Base-by-base conservation (phyloP, 2,113 vertebrate species). In the Pithys albifrons region DNA sequence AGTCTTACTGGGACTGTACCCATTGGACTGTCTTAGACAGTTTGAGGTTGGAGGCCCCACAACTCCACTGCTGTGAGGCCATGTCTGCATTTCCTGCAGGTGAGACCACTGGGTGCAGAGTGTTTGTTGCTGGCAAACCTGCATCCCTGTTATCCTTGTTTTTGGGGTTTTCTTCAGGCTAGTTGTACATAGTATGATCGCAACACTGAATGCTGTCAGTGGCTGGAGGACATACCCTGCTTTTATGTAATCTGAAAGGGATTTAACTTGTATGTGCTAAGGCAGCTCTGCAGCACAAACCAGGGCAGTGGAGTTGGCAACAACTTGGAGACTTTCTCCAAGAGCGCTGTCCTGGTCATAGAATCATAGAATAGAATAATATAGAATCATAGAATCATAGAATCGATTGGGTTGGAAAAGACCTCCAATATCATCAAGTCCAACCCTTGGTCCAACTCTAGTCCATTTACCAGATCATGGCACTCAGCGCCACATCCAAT, bases 341-440 rank as follows among this genome's bases (percentile, higher is more conserved):
- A 13, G 10, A 41, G 45, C 9, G 2, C 5, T 57, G 9, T 35
- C 24, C 39, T 39, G 39, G 39, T 39, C 39, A 39, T 39, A 39
- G 39, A 39, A 39, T 39, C 39, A 39, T 39, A 10, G 39, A 39
- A 39, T 39, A 39, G 39, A 39, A 39, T 39, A 39, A 39, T n/a
- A n/a, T n/a, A n/a, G n/a, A n/a, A n/a, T n/a, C n/a, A 39, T 11
- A 39, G 39, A 61, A 28, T 5, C 6, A 3, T 4, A 0, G 41
- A 43, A 43, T 43, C 14, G 14, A 15, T 43, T 43, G 41, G 41
- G 41, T 43, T 43, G 14, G 41, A 43, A 43, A 43, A 43, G 41
- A 43, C 41, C 41, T 43, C 41, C 10, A 6, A 43, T 5, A 43
- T 43, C 41, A 43, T 43, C 41, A 43, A 43, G 41, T 43, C 41